Evolutionary conservation across 2,888 invertebrate genomes (phyloP).

Genomic region (Trachelus tabidus): DNA sequence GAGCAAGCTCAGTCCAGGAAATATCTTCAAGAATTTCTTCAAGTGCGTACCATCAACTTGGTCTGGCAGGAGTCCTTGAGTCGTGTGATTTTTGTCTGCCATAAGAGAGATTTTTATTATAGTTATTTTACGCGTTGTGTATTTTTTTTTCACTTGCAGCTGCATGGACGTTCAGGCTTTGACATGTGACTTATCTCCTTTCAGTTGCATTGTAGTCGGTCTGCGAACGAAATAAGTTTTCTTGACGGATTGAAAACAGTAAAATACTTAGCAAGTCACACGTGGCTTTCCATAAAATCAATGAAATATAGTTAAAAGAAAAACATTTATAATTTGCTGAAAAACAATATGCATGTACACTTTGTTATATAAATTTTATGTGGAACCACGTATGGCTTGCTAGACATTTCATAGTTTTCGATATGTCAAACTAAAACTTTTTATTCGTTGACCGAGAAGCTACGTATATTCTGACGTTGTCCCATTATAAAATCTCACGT

Average conservation of each 20-base stretch:
- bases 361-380: neutral
- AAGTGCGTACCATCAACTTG: slow-evolving; percentile 76
- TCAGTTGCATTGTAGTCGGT: neutral
- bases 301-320: neutral
- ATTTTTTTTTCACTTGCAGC: slow-evolving; percentile 19
- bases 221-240: neutral
- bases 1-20: slow-evolving; percentile 84
- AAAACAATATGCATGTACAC: neutral
- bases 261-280: neutral
- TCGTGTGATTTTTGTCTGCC: slow-evolving; percentile 44
- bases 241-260: neutral
- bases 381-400: neutral
- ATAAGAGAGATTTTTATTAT: slow-evolving; percentile 20
- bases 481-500: neutral
- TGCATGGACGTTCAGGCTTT: slow-evolving; percentile 49
- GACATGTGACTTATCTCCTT: slow-evolving; percentile 32
- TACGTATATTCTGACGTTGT: neutral
- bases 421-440: neutral
- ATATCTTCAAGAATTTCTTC: slow-evolving; percentile 97
- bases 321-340: too few species aligned
- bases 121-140: neutral
- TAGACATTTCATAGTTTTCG: neutral
- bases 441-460: neutral
- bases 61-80: slow-evolving; percentile 41
- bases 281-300: neutral